These are phyloP conservation scores for Tanypteryx hageni DNA, from an alignment of 2,888 invertebrate genomes.

Conservation along the genomic window DNA sequence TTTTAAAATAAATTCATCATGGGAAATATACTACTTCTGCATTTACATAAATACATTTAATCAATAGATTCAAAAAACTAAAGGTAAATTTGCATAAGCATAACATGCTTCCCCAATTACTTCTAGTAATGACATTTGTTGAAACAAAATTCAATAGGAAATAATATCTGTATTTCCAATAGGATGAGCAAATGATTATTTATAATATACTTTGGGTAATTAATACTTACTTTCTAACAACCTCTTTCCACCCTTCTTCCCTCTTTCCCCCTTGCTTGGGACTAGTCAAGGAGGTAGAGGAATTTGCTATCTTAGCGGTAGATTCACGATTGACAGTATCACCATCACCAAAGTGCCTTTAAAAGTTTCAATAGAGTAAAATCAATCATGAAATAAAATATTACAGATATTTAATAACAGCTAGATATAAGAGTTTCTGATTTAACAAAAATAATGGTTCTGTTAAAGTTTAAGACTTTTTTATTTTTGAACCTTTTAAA, in stretches of 20 bases:
- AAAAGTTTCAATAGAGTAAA: no score
- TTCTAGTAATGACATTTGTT: background rate
- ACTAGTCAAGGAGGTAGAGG: constrained; percentile 77
- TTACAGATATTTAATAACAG: no score
- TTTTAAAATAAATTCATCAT: no score
- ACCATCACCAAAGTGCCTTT: constrained; percentile 58
- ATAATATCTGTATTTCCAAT: no score
- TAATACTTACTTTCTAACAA: constrained; percentile 85
- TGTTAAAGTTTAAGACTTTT: no score
- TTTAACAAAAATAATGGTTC: no score
- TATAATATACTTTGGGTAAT: background rate
- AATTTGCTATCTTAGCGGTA: constrained; percentile 70
- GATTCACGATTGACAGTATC: constrained; percentile 9
- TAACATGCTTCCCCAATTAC: background rate
- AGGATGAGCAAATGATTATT: constrained; percentile 51
- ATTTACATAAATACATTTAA: background rate
- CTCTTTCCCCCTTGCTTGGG: constrained; percentile 83
- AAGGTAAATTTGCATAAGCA: background rate
- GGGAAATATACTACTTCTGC: no score
- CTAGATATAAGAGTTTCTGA: no score
- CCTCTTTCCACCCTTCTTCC: constrained; percentile 98
- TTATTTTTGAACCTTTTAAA: no score
- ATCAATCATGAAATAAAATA: no score
- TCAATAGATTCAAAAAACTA: background rate
- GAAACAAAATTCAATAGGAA: no score